Evolutionary conservation across 2,888 invertebrate species (phyloP).

Genomic region (Chouioia cunea): DNA sequence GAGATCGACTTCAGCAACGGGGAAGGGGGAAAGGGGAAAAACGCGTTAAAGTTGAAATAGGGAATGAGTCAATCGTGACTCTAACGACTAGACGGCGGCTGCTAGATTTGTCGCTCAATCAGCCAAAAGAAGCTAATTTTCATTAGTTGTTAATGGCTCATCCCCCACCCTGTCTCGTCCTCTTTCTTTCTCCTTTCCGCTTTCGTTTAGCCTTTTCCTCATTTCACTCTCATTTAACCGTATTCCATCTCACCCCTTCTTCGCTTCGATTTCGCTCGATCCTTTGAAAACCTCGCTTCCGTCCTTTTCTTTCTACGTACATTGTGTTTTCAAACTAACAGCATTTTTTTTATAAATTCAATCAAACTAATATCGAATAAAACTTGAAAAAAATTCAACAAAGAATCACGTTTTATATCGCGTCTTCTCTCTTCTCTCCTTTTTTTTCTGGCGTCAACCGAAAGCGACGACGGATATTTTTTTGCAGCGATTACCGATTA

Average conservation of each 20-base stretch:
- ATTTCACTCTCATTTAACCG: conserved; percentile 26
- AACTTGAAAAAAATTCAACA: no score
- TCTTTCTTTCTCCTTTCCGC: conserved; percentile 43
- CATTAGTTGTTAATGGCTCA: conserved; percentile 67
- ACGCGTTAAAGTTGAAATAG: conserved; percentile 32
- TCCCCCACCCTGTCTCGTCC: conserved; percentile 45
- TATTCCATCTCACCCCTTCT: neutral
- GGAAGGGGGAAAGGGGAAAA: conserved; percentile 35
- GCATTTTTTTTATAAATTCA: no score
- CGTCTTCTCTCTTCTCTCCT: no score
- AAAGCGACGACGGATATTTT: conserved; percentile 35
- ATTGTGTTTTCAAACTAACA: no score
- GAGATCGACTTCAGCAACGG: conserved; percentile 1
- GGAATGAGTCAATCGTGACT: conserved; percentile 53
- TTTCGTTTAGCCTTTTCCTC: conserved; percentile 47
- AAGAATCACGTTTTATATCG: no score
- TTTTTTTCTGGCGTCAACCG: no score
- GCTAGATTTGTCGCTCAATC: conserved; percentile 67
- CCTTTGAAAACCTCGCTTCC: no score
- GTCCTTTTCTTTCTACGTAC: no score
- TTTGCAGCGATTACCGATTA: conserved; percentile 44
- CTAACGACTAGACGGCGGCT: conserved; percentile 54
- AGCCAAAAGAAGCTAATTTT: conserved; percentile 68
- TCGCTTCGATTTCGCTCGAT: neutral
- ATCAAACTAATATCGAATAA: no score